These are phyloP conservation scores for Todiramphus saurophagus DNA, from an alignment of 2,113 vertebrate genomes.

Conservation along the genomic window DNA sequence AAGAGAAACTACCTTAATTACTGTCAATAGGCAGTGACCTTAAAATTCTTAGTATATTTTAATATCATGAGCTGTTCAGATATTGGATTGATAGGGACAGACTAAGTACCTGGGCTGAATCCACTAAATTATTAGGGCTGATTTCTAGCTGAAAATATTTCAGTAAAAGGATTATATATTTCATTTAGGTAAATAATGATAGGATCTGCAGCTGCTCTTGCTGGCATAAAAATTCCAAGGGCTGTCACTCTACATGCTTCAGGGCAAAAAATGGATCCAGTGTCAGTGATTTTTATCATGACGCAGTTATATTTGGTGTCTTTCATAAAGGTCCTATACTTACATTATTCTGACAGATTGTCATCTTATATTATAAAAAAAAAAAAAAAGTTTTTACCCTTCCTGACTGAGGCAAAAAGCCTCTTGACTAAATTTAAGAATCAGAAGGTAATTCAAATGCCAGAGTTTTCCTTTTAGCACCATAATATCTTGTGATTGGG, in stretches of 20 bases:
- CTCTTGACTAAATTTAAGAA: not conserved
- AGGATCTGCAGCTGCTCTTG: not conserved
- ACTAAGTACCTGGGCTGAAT: not conserved
- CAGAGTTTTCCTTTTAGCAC: not conserved
- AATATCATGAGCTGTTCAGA: not conserved
- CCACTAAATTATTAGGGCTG: not conserved
- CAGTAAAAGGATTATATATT: not conserved
- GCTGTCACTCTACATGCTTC: not conserved
- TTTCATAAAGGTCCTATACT: not conserved
- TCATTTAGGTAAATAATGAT: constrained; percentile 4
- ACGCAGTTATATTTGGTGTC: not conserved
- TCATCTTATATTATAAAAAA: not conserved
- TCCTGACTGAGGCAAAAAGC: not conserved
- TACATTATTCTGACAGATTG: constrained; percentile 2
- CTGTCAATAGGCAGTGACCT: not conserved
- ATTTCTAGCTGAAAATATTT: not conserved
- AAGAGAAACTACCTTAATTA: not conserved
- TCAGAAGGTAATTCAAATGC: not conserved
- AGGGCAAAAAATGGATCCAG: not conserved
- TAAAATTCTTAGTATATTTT: not conserved
- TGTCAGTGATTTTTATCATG: not conserved
- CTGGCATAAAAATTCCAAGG: not conserved
- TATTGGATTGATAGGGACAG: not conserved
- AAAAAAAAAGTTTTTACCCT: not conserved
- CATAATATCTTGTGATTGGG: not conserved